Conservation (phyloP, 2,888 invertebrate species). For the Watsonalla cultraria region DNA sequence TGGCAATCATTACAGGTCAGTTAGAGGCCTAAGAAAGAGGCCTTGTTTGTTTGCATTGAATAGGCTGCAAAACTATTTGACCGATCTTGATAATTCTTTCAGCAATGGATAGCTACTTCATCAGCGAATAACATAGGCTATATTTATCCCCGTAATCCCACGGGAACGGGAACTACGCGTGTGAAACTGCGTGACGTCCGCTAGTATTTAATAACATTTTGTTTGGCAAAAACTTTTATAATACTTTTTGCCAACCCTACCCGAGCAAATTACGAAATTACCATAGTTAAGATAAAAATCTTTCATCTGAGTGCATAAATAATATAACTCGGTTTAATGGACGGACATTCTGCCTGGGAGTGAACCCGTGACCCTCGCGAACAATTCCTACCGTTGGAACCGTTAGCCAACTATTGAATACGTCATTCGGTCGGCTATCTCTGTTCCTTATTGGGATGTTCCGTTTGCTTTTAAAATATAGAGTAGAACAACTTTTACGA, state of each 20-base stretch:
- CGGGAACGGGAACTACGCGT: too few relatives aligned
- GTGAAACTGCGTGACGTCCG: too few relatives aligned
- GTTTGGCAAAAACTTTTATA: too few relatives aligned
- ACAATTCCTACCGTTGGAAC: slow-evolving; percentile 22
- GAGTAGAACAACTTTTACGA: neutral
- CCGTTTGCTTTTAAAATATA: neutral
- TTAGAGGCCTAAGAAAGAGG: too few relatives aligned
- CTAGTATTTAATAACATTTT: too few relatives aligned
- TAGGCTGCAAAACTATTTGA: too few relatives aligned
- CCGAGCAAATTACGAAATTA: slow-evolving; percentile 1
- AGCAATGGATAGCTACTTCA: too few relatives aligned
- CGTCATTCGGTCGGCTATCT: neutral
- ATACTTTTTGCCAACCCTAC: neutral
- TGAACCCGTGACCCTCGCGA: slow-evolving; percentile 39
- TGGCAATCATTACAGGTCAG: too few relatives aligned
- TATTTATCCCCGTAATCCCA: too few relatives aligned
- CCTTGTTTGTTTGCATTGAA: too few relatives aligned
- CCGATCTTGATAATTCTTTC: too few relatives aligned
- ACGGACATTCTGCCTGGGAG: slow-evolving; percentile 29
- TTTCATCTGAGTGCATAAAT: slow-evolving; percentile 19
- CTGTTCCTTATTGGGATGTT: neutral
- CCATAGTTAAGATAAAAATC: slow-evolving; percentile 18
- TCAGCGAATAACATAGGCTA: too few relatives aligned
- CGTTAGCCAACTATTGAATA: slow-evolving; percentile 4
- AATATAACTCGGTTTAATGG: slow-evolving; percentile 5